phyloP scores from a whole-genome alignment of 30 jellyfish, hydroid and myxozoan species.

The Nemopilema nomurai region DNA sequence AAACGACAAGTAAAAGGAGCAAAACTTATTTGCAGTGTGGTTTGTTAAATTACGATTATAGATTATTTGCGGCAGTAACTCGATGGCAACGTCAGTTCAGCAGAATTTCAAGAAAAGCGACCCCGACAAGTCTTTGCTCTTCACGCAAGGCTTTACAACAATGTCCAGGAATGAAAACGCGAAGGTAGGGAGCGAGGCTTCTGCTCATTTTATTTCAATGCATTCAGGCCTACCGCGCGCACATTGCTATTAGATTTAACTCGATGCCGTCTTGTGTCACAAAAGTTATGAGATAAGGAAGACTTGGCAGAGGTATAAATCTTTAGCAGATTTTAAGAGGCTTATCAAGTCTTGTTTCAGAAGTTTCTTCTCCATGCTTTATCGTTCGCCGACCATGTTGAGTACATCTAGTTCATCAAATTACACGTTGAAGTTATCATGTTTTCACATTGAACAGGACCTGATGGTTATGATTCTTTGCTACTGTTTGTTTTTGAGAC shows the following conservation, averaged over 20 bases:
- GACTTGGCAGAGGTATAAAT: neutral
- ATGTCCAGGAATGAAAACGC: conserved; percentile 89
- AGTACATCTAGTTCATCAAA: too few species aligned
- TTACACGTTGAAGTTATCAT: too few species aligned
- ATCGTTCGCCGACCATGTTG: neutral
- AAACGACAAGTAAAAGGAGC: neutral
- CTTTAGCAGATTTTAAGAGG: neutral
- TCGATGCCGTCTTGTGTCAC: neutral
- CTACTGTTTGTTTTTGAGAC: too few species aligned
- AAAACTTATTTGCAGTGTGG: neutral
- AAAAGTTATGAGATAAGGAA: neutral
- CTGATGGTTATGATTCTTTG: too few species aligned
- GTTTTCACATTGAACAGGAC: too few species aligned
- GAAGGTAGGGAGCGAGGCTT: conserved; percentile 16
- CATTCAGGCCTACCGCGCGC: neutral
- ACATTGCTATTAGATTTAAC: neutral
- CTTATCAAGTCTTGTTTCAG: neutral
- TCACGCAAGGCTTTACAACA: conserved; percentile 80
- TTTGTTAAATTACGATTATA: neutral
- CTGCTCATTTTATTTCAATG: neutral
- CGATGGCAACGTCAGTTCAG: conserved; percentile 50
- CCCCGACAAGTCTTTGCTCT: conserved; percentile 53
- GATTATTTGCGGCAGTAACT: neutral
- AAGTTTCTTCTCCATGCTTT: too few species aligned
- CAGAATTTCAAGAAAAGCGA: conserved; percentile 31